Conservation (phyloP, 1,140 invertebrate genomes). For the Zaprionus vittiger region DNA sequence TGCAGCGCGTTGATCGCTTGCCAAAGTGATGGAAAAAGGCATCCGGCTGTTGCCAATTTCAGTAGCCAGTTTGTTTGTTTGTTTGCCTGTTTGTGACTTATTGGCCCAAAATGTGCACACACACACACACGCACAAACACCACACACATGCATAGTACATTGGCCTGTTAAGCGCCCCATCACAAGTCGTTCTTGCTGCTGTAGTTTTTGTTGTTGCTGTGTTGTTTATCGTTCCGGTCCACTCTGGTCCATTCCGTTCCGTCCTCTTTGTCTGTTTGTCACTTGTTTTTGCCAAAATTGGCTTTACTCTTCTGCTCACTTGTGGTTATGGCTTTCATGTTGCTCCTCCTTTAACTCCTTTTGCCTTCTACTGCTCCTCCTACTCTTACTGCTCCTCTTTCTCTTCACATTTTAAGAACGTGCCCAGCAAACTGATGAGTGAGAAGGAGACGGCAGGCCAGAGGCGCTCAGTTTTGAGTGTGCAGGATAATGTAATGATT, state of each 20-base stretch:
- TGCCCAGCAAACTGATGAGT: slow-evolving; percentile 68
- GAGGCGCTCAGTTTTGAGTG: slow-evolving; percentile 34
- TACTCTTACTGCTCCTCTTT: slow-evolving; percentile 9
- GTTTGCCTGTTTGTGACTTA: slow-evolving; percentile 69
- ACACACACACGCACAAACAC: slow-evolving; percentile 17
- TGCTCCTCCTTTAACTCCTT: slow-evolving; percentile 20
- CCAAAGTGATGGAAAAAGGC: slow-evolving; percentile 62
- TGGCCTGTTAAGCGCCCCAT: slow-evolving; percentile 55
- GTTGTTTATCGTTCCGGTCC: slow-evolving; percentile 65
- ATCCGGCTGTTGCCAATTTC: slow-evolving; percentile 77
- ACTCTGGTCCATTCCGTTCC: slow-evolving; percentile 44
- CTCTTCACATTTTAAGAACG: slow-evolving; percentile 73
- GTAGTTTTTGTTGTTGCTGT: slow-evolving; percentile 40
- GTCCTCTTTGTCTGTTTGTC: slow-evolving; percentile 65
- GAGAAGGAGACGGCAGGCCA: not conserved
- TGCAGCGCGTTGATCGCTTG: slow-evolving; percentile 42
- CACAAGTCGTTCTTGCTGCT: slow-evolving; percentile 28
- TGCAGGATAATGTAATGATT: slow-evolving; percentile 64
- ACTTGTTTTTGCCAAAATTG: slow-evolving; percentile 79
- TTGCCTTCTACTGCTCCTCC: slow-evolving; percentile 18
- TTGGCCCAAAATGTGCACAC: slow-evolving; percentile 70
- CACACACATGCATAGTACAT: slow-evolving; percentile 58
- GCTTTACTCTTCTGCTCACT: slow-evolving; percentile 52
- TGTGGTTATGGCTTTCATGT: slow-evolving; percentile 57
- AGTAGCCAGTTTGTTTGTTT: slow-evolving; percentile 52